Conservation (phyloP, 2,113 vertebrate species). For the Rostratula benghalensis region DNA sequence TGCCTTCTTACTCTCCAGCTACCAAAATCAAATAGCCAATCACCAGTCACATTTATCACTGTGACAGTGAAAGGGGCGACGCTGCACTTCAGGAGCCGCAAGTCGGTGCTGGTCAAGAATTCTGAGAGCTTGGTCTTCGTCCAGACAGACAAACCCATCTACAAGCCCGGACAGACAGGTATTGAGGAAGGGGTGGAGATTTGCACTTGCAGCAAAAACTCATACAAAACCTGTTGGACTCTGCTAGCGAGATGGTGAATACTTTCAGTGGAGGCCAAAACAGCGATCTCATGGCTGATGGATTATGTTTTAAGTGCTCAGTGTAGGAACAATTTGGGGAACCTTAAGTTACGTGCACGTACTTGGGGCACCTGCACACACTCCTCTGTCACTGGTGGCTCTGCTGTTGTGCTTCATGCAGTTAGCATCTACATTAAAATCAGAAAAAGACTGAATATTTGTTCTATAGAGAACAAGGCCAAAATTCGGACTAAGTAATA, state of each 20-base stretch:
- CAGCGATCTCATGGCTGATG: not conserved
- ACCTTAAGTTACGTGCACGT: not conserved
- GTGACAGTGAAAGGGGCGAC: conserved; percentile 62
- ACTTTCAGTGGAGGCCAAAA: not conserved
- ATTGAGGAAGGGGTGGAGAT: not conserved
- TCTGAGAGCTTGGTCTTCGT: conserved; percentile 68
- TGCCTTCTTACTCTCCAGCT: conserved; percentile 46
- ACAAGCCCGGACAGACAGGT: conserved; percentile 77
- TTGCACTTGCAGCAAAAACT: not conserved
- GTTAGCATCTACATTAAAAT: not conserved
- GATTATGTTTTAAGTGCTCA: not conserved
- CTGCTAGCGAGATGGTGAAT: fast-evolving
- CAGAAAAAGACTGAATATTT: not conserved
- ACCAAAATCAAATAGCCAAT: not conserved
- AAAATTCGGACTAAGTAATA: not conserved
- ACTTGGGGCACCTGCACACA: not conserved
- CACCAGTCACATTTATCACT: conserved; percentile 30
- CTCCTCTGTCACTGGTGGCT: not conserved
- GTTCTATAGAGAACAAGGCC: not conserved
- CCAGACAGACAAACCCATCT: conserved; percentile 80
- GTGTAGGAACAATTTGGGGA: not conserved
- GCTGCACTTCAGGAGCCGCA: conserved; percentile 61
- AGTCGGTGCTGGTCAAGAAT: conserved; percentile 42
- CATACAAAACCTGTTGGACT: not conserved
- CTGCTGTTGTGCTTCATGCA: not conserved